Evolutionary conservation across 2,113 vertebrate genomes (phyloP).

Genomic region (Podilymbus podiceps): DNA sequence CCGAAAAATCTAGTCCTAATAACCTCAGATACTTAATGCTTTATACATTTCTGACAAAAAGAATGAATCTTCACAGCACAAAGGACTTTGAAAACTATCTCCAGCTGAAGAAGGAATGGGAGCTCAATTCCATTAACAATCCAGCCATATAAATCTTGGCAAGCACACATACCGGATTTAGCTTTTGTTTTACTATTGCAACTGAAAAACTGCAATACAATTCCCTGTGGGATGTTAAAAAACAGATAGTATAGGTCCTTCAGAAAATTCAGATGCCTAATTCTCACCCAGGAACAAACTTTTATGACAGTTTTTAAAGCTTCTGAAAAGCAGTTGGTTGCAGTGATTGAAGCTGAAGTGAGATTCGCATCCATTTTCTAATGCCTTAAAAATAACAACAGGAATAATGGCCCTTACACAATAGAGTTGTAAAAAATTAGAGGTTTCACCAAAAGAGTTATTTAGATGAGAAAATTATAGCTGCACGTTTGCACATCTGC

Average conservation of each 20-base stretch:
- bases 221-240: slow-evolving; percentile 14
- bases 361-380: slow-evolving; percentile 44
- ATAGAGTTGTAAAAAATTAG: slow-evolving; percentile 70
- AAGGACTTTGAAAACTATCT: background rate
- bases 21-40: background rate
- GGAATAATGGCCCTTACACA: slow-evolving; percentile 57
- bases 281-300: slow-evolving; percentile 51
- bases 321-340: slow-evolving; percentile 36
- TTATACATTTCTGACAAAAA: background rate
- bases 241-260: background rate
- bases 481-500: slow-evolving; percentile 77
- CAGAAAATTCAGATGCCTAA: slow-evolving; percentile 37
- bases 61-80: background rate
- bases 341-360: slow-evolving; percentile 52
- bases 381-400: slow-evolving; percentile 60
- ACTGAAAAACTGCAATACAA: slow-evolving; percentile 10
- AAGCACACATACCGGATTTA: background rate
- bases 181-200: slow-evolving; percentile 39
- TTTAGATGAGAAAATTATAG: slow-evolving; percentile 79
- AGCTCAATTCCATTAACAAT: slow-evolving; percentile 8
- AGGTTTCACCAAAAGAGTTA: slow-evolving; percentile 71
- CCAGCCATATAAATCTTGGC: background rate
- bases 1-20: background rate
- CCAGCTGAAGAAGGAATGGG: background rate
- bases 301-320: slow-evolving; percentile 48